Percentiles rank a stretch among this genome's conserved stretches.
Conservation (phyloP, 2,113 vertebrate species). For the Xiphias gladius region DNA sequence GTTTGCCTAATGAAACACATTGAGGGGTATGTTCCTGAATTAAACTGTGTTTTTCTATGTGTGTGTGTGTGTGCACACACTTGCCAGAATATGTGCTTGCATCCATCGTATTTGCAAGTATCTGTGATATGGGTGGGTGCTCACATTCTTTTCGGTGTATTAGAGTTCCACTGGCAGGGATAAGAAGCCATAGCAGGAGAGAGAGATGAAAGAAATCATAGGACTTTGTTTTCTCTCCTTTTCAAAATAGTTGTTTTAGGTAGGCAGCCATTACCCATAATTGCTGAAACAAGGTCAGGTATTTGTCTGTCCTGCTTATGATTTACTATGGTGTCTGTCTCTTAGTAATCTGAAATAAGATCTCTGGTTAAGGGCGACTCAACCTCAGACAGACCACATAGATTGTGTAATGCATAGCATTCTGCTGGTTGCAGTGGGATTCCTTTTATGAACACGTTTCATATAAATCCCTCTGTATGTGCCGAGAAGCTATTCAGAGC, state of each 20-base stretch:
- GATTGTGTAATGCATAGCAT: conserved; percentile 68
- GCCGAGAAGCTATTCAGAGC: conserved; percentile 18
- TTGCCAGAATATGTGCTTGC: conserved; percentile 6
- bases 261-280: conserved; percentile 74
- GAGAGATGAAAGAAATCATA: conserved; percentile 68
- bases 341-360: conserved; percentile 72
- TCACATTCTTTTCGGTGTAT: conserved; percentile 49
- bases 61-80: conserved; percentile 13
- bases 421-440: conserved; percentile 58
- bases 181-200: conserved; percentile 51
- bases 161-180: conserved; percentile 61
- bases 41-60: conserved; percentile 60
- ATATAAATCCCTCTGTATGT: conserved; percentile 44
- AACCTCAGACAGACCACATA: conserved; percentile 73
- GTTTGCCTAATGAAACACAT: conserved; percentile 81
- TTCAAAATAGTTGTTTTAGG: conserved; percentile 78
- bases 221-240: conserved; percentile 71
- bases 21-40: conserved; percentile 65
- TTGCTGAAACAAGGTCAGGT: conserved; percentile 73
- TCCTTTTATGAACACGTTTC: conserved; percentile 58
- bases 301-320: conserved; percentile 67
- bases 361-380: conserved; percentile 64
- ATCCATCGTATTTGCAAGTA: conserved; percentile 46
- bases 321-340: conserved; percentile 70
- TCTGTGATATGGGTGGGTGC: conserved; percentile 47